Base-by-base conservation (phyloP, 2,888 invertebrate genomes). In the Chrysotoxum bicinctum region DNA sequence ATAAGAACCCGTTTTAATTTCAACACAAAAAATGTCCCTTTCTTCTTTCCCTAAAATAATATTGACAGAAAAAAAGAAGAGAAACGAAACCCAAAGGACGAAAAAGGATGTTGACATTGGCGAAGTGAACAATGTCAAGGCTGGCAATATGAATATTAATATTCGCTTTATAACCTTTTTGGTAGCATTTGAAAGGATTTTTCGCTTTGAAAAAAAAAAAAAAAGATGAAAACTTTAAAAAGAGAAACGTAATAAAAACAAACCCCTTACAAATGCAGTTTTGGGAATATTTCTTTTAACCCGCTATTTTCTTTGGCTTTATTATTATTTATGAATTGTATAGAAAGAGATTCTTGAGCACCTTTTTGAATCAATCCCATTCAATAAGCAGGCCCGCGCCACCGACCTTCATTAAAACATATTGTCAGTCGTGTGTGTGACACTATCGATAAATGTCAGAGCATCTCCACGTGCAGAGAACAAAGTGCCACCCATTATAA, bases 391-490 rank as follows among this genome's bases (percentile, higher is more conserved):
- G 1, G 12, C 6, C 3, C n/a, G 1, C 26, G 7, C 26, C 26
- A 3, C 5, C 10, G 1, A 5, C 14, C 40, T n/a, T 35, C 56
- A 58, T 35, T 58, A 35, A 58, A 19, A 35, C 19, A 58, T n/a
- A 52, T 52, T 52, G 52, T 52, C 52, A 52, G 2, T 35, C 6
- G 19, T 58, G 56, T 35, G 2, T 32, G 21, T 35, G 56, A 56
- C 56, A 56, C 56, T 32, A 58, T 19, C 35, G 32, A 35, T 58
- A 35, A 58, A 58, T 58, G 35, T 58, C 56, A 58, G 3, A 58
- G 12, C 19, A 58, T 58, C 56, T 58, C 35, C 16, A 32, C 35
- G 35, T 35, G 56, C 35, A 58, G 8, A 12, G 21, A 58, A 58
- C 35, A 35, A 58, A 35, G 35, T 58, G 19, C 21, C 35, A 35